These are phyloP conservation scores for Alaudala cheleensis DNA, from an alignment of 2,113 vertebrate species.

Conservation along the genomic window DNA sequence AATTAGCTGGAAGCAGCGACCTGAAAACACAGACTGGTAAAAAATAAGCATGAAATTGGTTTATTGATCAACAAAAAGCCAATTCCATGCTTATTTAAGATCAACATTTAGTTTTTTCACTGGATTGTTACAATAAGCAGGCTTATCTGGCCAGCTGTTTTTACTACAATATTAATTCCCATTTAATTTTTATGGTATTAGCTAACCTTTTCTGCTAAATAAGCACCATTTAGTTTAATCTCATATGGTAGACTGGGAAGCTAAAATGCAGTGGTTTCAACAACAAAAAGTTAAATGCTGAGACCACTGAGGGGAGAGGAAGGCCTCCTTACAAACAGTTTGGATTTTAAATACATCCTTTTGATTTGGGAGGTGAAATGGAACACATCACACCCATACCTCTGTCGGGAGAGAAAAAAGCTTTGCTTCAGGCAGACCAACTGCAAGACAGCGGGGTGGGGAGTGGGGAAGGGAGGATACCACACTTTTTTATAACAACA, in stretches of 20 bases:
- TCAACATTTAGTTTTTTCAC: not conserved
- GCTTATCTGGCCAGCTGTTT: not conserved
- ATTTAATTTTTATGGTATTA: not conserved
- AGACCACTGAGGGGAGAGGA: not conserved
- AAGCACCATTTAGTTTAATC: not conserved
- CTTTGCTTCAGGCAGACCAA: not conserved
- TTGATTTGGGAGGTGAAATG: not conserved
- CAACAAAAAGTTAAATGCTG: not conserved
- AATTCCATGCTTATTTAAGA: not conserved
- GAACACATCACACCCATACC: not conserved
- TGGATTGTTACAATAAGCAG: not conserved
- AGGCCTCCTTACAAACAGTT: not conserved
- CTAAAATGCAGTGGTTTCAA: not conserved
- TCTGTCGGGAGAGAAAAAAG: not conserved
- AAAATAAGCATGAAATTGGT: not conserved
- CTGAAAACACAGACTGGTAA: not conserved
- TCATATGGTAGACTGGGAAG: not conserved
- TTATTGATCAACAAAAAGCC: too few relatives aligned
- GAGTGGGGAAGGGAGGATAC: rapidly evolving
- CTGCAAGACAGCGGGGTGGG: not conserved
- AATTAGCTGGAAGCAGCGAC: not conserved
- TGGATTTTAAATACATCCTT: not conserved
- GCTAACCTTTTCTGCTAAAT: not conserved
- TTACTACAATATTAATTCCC: not conserved
- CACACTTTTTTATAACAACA: not conserved